Percentiles rank a stretch among this genome's conserved stretches.
Conservation (phyloP, 2,797 vertebrate species). For the Podarcis lilfordi region DNA sequence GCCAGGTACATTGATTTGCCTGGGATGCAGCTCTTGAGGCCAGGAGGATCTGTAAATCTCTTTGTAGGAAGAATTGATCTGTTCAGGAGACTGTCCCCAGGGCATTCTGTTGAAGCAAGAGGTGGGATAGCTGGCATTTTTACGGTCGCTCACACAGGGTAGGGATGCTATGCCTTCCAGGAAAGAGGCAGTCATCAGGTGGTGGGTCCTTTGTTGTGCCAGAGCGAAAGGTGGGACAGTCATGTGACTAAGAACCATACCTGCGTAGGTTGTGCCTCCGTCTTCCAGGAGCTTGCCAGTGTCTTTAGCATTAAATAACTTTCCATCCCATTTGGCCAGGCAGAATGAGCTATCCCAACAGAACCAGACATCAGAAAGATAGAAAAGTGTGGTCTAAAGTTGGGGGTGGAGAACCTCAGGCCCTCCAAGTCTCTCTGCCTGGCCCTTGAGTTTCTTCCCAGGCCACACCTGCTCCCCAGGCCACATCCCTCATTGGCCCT, state of each 20-base stretch:
- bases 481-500: no score
- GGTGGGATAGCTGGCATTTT: neutral
- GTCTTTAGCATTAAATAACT: neutral
- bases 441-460: no score
- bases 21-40: neutral
- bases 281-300: neutral
- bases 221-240: neutral
- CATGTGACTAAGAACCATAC: neutral
- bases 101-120: neutral
- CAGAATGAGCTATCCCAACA: neutral
- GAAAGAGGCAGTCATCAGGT: neutral
- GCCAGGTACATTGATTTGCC: neutral
- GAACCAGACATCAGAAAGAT: neutral
- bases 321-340: neutral
- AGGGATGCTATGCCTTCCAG: neutral
- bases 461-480: no score
- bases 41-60: neutral
- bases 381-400: no score
- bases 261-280: neutral
- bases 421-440: no score
- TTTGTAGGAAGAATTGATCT: neutral
- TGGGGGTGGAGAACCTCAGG: no score
- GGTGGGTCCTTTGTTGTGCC: neutral
- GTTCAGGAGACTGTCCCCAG: neutral
- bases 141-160: no score